phyloP scores from a whole-genome alignment of 2,888 invertebrate genomes.

The Eupithecia centaureata region DNA sequence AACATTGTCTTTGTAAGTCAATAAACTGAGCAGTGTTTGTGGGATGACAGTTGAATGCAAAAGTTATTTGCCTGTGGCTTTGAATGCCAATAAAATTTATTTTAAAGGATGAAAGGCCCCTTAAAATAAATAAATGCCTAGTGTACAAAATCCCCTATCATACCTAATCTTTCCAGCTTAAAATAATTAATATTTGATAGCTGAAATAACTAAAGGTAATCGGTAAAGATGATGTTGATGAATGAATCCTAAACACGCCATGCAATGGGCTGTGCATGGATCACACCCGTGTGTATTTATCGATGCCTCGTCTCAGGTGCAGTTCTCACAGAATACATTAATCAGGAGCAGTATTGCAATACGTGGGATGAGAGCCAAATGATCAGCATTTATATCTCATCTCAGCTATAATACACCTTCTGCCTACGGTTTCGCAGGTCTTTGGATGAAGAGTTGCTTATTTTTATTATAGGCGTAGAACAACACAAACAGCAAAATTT shows the following conservation, averaged over 20 bases:
- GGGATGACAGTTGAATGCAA: not conserved
- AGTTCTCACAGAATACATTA: slow-evolving; percentile 8
- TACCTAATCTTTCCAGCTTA: too few relatives aligned
- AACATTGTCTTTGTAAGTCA: slow-evolving; percentile 1
- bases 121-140: not conserved
- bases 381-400: not conserved
- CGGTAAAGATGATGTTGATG: not conserved
- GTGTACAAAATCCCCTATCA: not conserved
- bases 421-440: not conserved
- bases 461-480: too few relatives aligned
- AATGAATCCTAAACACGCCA: not conserved
- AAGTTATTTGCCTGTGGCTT: not conserved
- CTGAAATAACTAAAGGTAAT: too few relatives aligned
- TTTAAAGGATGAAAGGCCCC: not conserved
- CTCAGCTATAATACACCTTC: not conserved
- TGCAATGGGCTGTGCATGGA: not conserved
- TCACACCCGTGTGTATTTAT: slow-evolving; percentile 17
- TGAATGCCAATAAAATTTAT: not conserved
- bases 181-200: too few relatives aligned
- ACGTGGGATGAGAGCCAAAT: slow-evolving; percentile 21
- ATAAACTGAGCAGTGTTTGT: not conserved
- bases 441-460: not conserved
- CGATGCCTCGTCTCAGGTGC: slow-evolving; percentile 15
- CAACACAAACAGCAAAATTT: too few relatives aligned
- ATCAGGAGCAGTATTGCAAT: slow-evolving; percentile 16